These are phyloP conservation scores for Sebastolobus alascanus DNA, from an alignment of 2,797 vertebrate genomes.

Conservation along the genomic window DNA sequence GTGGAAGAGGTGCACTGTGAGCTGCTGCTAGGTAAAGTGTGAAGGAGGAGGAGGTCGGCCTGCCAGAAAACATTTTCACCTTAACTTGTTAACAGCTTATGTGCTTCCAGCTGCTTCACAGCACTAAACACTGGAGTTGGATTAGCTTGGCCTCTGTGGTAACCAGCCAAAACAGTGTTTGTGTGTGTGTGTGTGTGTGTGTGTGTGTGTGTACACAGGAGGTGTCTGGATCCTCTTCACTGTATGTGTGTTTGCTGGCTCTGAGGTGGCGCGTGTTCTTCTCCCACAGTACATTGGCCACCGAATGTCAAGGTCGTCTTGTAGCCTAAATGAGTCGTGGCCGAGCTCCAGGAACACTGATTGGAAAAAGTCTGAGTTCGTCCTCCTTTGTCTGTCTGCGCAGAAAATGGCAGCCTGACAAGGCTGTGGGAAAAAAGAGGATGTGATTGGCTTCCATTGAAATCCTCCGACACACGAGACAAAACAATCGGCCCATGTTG, in stretches of 20 bases:
- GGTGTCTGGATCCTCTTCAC: slow-evolving; percentile 4
- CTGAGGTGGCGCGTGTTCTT: neutral
- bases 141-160: slow-evolving; percentile 60
- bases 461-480: slow-evolving; percentile 62
- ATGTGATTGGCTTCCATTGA: slow-evolving; percentile 53
- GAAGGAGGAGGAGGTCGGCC: slow-evolving; percentile 42
- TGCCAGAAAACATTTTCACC: slow-evolving; percentile 73
- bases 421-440: slow-evolving; percentile 38
- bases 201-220: neutral
- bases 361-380: slow-evolving; percentile 61
- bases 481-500: slow-evolving; percentile 55
- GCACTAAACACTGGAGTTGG: slow-evolving; percentile 65
- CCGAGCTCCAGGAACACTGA: slow-evolving; percentile 64
- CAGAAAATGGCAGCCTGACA: slow-evolving; percentile 62
- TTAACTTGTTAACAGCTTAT: slow-evolving; percentile 71
- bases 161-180: slow-evolving; percentile 35
- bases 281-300: slow-evolving; percentile 7
- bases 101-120: slow-evolving; percentile 66
- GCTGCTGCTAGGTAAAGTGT: slow-evolving; percentile 68
- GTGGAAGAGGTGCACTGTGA: slow-evolving; percentile 46
- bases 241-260: neutral
- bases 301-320: slow-evolving; percentile 58
- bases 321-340: slow-evolving; percentile 56
- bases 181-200: too few relatives aligned
- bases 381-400: slow-evolving; percentile 54